Evolutionary conservation across 2,888 invertebrate genomes (phyloP).

Genomic region (Rotaria magnacalcarata): DNA sequence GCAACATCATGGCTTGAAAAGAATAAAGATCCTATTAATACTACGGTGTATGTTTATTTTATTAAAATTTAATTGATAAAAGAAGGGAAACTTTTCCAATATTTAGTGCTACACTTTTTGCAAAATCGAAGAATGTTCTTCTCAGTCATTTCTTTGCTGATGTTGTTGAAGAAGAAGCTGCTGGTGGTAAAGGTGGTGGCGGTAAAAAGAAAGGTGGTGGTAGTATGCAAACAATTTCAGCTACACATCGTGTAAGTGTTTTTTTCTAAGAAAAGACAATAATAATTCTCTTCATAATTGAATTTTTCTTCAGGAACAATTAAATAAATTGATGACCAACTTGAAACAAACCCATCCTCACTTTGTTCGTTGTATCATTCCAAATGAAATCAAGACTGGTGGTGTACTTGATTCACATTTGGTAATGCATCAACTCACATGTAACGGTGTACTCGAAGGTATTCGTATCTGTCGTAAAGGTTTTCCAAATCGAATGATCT

Average conservation of each 20-base stretch:
- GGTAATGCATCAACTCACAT: slow-evolving; percentile 98
- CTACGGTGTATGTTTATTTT: slow-evolving; percentile 69
- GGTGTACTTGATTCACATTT: slow-evolving; percentile 88
- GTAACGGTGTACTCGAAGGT: slow-evolving; percentile 99
- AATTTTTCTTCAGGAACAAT: slow-evolving; percentile 54
- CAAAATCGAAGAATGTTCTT: background rate
- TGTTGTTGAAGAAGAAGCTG: slow-evolving; percentile 36
- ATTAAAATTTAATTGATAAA: too few species aligned
- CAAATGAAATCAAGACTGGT: slow-evolving; percentile 68
- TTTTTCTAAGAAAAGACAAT: background rate
- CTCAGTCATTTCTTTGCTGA: slow-evolving; percentile 30
- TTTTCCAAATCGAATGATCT: slow-evolving; percentile 99
- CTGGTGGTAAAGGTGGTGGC: slow-evolving; percentile 60
- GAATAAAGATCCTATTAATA: slow-evolving; percentile 99
- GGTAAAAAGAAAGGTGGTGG: slow-evolving; percentile 91
- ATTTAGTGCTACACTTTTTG: slow-evolving; percentile 66
- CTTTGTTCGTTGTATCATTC: slow-evolving; percentile 99
- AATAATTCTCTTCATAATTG: too few species aligned
- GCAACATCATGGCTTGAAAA: slow-evolving; percentile 94
- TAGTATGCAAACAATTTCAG: slow-evolving; percentile 95
- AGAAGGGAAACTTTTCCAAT: too few species aligned
- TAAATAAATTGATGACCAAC: slow-evolving; percentile 96
- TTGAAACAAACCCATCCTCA: slow-evolving; percentile 93
- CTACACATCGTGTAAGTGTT: slow-evolving; percentile 77
- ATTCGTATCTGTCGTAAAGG: slow-evolving; percentile 99